phyloP scores from a whole-genome alignment of 30 jellyfish, hydroid and myxozoan genomes.

The Aurelia sp. region DNA sequence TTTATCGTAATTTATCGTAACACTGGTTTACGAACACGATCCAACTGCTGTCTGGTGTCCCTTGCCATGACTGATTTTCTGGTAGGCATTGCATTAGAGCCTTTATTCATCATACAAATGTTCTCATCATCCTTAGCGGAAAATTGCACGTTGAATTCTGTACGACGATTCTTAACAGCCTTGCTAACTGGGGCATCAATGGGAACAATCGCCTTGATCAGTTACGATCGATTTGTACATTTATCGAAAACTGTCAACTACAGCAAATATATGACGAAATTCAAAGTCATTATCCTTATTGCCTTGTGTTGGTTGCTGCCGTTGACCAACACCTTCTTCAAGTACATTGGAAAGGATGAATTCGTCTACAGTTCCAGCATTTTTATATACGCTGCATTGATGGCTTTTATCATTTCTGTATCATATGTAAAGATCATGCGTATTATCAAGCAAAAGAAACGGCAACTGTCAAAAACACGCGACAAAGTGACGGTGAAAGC shows the following conservation, averaged over 20 bases:
- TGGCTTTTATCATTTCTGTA: neutral
- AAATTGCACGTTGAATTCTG: conserved; percentile 17
- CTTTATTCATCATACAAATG: conserved; percentile 22
- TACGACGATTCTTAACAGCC: conserved; percentile 28
- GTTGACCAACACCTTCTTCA: conserved; percentile 5
- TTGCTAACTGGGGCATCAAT: conserved; percentile 49
- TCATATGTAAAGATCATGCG: conserved; percentile 27
- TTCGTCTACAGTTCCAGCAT: conserved; percentile 19
- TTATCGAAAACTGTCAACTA: conserved; percentile 34
- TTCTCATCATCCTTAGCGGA: conserved; percentile 14
- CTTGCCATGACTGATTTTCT: conserved; percentile 46
- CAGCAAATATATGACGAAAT: conserved; percentile 21
- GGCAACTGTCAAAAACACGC: neutral
- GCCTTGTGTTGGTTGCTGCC: conserved; percentile 37
- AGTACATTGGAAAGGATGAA: conserved; percentile 22
- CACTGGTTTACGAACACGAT: conserved; percentile 41
- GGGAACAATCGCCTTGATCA: conserved; percentile 28
- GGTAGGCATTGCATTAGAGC: conserved; percentile 32
- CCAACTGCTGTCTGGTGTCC: conserved; percentile 23
- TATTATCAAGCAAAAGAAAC: neutral
- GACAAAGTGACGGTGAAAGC: neutral
- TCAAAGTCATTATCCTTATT: conserved; percentile 5
- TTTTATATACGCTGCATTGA: neutral
- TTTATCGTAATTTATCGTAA: conserved; percentile 21
- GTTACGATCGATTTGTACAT: conserved; percentile 48